phyloP scores from a whole-genome alignment of 2,888 invertebrate species.

The Aquatica leii region DNA sequence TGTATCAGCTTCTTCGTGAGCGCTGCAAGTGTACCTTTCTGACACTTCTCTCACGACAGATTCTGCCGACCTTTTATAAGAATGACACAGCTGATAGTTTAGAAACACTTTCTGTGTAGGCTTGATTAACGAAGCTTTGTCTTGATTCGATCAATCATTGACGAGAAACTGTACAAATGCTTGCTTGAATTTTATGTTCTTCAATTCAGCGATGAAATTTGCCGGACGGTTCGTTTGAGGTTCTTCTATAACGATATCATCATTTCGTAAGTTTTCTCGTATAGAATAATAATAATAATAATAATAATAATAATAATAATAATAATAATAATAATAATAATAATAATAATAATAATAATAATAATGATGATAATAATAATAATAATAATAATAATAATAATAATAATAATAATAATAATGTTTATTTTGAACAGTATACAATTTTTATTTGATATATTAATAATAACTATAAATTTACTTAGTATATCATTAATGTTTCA shows the following conservation, averaged over 20 bases:
- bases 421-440: no score
- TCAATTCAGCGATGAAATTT: conserved; percentile 6
- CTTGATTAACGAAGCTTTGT: conserved; percentile 4
- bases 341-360: no score
- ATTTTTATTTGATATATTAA: no score
- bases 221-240: background rate
- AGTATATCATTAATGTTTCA: no score
- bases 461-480: no score
- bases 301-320: no score
- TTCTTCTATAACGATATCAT: conserved; percentile 2
- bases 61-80: background rate
- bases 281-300: no score
- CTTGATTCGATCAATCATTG: background rate
- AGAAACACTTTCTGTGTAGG: conserved; percentile 4
- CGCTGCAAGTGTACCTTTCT: conserved; percentile 4
- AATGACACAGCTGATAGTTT: conserved; percentile 6
- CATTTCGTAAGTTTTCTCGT: background rate
- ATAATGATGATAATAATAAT: no score
- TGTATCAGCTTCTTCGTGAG: conserved; percentile 19
- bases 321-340: no score
- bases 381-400: no score
- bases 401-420: no score
- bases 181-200: conserved; percentile 6
- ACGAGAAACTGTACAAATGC: conserved; percentile 2
- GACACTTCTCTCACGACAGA: conserved; percentile 1